phyloP scores from a whole-genome alignment of 2,888 invertebrate genomes.

The Hybos culiciformis region DNA sequence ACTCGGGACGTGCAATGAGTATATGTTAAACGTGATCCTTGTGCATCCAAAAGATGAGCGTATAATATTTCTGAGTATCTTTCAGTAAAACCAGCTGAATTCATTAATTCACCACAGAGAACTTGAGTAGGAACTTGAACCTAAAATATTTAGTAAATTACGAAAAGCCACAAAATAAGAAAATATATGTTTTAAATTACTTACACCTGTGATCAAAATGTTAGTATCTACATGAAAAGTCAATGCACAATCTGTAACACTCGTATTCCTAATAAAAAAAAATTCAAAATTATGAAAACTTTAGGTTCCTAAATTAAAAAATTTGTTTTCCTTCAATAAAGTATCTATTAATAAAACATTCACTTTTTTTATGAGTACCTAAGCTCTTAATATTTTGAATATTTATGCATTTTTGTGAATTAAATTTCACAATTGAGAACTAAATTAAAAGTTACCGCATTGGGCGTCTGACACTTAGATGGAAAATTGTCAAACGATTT shows the following conservation, averaged over 20 bases:
- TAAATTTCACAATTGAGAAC: no score
- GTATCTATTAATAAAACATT: no score
- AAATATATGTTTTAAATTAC: constrained; percentile 32
- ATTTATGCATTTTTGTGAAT: no score
- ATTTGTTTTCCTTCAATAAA: no score
- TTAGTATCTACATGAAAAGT: constrained; percentile 71
- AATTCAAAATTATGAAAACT: no score
- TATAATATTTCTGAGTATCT: constrained; percentile 65
- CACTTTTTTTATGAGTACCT: no score
- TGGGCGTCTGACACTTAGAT: no score
- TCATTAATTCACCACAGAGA: constrained; percentile 32
- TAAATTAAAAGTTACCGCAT: no score
- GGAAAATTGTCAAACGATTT: no score
- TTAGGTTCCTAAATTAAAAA: no score
- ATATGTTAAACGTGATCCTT: constrained; percentile 66
- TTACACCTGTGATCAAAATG: constrained; percentile 53
- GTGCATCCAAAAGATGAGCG: constrained; percentile 66
- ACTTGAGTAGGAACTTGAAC: constrained; percentile 62
- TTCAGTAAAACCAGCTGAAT: constrained; percentile 30
- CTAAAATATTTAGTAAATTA: constrained; percentile 37
- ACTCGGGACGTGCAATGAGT: constrained; percentile 70
- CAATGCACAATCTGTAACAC: constrained; percentile 61
- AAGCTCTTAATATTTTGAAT: no score
- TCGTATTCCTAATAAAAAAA: no score
- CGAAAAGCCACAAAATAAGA: constrained; percentile 1